A percentile compares a stretch with the other conserved stretches of the same genome.
Conservation (phyloP, 2,888 invertebrate genomes). For the Selenia dentaria region DNA sequence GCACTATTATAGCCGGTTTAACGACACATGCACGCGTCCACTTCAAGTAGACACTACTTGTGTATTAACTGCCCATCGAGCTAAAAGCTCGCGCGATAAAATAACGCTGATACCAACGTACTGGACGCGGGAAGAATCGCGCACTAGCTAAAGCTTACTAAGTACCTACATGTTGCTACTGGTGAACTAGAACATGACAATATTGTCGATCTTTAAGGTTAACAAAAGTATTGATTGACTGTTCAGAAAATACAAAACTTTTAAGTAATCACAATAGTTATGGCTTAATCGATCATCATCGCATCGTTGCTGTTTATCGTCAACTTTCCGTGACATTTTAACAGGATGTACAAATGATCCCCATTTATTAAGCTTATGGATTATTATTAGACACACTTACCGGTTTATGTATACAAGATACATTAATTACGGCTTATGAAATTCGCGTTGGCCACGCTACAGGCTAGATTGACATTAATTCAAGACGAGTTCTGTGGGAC, state of each 20-base stretch:
- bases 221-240: too few relatives aligned
- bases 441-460: constrained; percentile 31
- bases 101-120: constrained; percentile 44
- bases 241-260: background rate
- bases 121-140: constrained; percentile 27
- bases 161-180: constrained; percentile 19
- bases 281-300: too few relatives aligned
- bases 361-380: constrained; percentile 1
- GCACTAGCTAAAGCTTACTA: constrained; percentile 16
- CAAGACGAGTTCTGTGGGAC: constrained; percentile 40
- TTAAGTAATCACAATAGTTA: too few relatives aligned
- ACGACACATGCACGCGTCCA: constrained; percentile 52
- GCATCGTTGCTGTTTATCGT: too few relatives aligned
- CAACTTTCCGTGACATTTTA: too few relatives aligned
- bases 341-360: background rate
- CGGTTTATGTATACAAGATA: constrained; percentile 11
- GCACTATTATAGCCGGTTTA: constrained; percentile 23
- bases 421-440: constrained; percentile 27
- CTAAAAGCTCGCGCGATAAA: constrained; percentile 55
- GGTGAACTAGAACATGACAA: constrained; percentile 31
- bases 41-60: constrained; percentile 50
- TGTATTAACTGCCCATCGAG: constrained; percentile 60
- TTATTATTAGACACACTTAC: constrained; percentile 15
- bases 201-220: too few relatives aligned
- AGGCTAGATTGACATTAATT: constrained; percentile 38